Evolutionary conservation across 2,113 vertebrate species (phyloP).

Genomic region (Puntigrus tetrazona): DNA sequence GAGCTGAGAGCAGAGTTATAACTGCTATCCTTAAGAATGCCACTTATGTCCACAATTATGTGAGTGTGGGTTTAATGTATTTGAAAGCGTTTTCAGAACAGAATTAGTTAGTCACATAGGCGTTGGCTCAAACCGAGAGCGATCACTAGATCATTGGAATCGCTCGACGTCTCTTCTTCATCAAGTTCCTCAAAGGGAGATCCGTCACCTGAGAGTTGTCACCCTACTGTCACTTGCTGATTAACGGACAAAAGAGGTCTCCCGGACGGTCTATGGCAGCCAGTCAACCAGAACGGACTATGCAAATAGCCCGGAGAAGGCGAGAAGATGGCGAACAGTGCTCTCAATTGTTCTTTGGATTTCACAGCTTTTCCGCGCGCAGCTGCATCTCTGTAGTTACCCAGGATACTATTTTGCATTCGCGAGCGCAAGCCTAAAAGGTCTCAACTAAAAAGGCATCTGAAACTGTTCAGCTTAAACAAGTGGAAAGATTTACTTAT

Average conservation of each 20-base stretch:
- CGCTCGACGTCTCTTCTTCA: slow-evolving; percentile 45
- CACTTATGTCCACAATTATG: background rate
- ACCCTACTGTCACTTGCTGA: slow-evolving; percentile 78
- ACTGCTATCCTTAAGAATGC: background rate
- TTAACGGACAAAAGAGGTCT: slow-evolving; percentile 80
- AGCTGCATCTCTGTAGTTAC: slow-evolving; percentile 75
- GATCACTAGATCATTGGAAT: slow-evolving; percentile 23
- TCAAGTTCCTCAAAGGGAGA: slow-evolving; percentile 64
- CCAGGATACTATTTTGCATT: slow-evolving; percentile 52
- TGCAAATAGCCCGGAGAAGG: slow-evolving; percentile 81
- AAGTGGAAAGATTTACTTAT: background rate
- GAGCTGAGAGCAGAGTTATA: background rate
- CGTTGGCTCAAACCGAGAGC: background rate
- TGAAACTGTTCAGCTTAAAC: background rate
- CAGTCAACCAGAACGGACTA: slow-evolving; percentile 86
- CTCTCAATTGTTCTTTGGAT: slow-evolving; percentile 78
- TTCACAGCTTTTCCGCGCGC: slow-evolving; percentile 78
- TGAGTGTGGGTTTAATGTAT: background rate
- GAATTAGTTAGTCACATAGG: slow-evolving; percentile 4
- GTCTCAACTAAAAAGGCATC: background rate
- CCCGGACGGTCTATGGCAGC: slow-evolving; percentile 72
- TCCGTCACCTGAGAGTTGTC: slow-evolving; percentile 81
- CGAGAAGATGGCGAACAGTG: slow-evolving; percentile 79
- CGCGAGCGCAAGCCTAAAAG: slow-evolving; percentile 1
- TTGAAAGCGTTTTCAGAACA: background rate